Percentiles rank a stretch among this genome's conserved stretches.
Conservation (phyloP, 1,140 invertebrate species). For the Drosophila seguyi region DNA sequence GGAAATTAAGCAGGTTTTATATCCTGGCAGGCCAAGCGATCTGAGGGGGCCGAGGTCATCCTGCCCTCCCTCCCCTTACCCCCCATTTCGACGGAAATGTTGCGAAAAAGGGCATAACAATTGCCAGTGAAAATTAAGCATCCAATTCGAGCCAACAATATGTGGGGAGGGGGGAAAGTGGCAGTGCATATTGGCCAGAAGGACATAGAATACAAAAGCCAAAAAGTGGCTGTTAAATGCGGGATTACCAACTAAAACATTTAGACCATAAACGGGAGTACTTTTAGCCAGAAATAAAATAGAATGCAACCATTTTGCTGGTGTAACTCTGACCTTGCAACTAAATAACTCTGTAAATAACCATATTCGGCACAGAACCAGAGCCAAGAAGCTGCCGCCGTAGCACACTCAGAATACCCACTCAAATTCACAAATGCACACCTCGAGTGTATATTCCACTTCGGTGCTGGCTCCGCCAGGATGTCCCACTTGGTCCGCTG, state of each 20-base stretch:
- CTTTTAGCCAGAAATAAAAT: not conserved
- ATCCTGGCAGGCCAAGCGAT: constrained; percentile 26
- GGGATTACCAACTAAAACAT: not conserved
- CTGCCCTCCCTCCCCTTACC: not conserved
- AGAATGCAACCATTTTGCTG: not conserved
- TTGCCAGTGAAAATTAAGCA: constrained; percentile 9
- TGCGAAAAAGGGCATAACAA: constrained; percentile 5
- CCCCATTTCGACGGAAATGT: constrained; percentile 2
- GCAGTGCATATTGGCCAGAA: not conserved
- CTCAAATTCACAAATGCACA: constrained; percentile 8
- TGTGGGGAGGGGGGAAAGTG: not conserved
- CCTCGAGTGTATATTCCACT: constrained; percentile 31
- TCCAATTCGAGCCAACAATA: not conserved
- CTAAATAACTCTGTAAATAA: constrained; percentile 2
- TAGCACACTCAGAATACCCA: constrained; percentile 8
- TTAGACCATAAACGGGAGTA: not conserved
- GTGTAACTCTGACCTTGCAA: not conserved
- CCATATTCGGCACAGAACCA: not conserved
- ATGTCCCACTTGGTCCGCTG: constrained; percentile 22
- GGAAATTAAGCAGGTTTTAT: constrained; percentile 65
- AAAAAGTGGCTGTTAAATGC: not conserved
- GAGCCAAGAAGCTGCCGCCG: not conserved
- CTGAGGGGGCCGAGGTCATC: constrained; percentile 6
- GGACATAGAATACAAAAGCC: not conserved
- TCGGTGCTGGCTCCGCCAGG: constrained; percentile 23